Evolutionary conservation across 2,113 vertebrate species (phyloP), one percentile per base, ranked within the genome.

Genomic region (Myodes glareolus): DNA sequence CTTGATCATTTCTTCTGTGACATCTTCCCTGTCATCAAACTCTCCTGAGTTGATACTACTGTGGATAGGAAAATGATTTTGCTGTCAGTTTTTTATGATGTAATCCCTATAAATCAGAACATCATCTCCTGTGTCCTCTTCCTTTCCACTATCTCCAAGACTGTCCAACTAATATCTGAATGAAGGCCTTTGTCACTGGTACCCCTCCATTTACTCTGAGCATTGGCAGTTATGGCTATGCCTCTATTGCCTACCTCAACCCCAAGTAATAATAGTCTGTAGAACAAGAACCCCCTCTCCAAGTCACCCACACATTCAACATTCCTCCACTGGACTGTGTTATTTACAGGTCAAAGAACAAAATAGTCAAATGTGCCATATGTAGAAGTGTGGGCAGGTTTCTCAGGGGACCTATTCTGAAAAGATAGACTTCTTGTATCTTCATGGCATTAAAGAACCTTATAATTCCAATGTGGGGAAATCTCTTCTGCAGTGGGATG

Each of bases 1-100:
- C 12, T 90, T n/a, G 63, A 45, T 45, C 16, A 58, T 75, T 73
- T 42, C 65, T 42, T 73, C 27, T 45, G 16, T 75, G 27, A 33
- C 10, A 5, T 75, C 27, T 88, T 92, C 47, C 75, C 92, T 58
- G 27, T 81, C 36, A 75, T 92, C 33, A 95, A 94, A 88, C 47
- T 84, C 92, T 80, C 88, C 39, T 88, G 45, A 42, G 67, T 55
- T 12, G 80, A 96, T 21, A 81, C 36, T 75, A 92, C 78, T 73
- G 1, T 94, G 39, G 84, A 65, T 81, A 63, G 97, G 58, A 81
- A 87, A 52, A 91, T 96, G 36, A 58, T 72, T 72, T 96, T 67
- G 81, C 95, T 67, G 91, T 93, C 67, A 50, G 21, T 45, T 84
- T 39, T 68, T 63, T 61, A 47, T 81, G 63, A 88, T 91, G 42